Evolutionary conservation across 2,888 invertebrate species (phyloP).

Genomic region (Mantis religiosa): DNA sequence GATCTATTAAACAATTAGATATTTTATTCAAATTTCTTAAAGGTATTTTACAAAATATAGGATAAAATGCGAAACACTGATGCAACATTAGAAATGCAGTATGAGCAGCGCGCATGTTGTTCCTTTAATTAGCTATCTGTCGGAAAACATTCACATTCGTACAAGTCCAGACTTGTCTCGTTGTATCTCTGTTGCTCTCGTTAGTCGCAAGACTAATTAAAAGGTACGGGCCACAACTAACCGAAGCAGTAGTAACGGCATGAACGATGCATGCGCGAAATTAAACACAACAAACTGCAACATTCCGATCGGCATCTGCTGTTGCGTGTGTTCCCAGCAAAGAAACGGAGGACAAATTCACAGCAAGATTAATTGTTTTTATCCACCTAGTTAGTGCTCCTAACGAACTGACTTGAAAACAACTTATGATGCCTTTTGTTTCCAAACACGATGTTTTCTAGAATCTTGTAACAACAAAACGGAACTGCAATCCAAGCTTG

Average conservation of each 20-base stretch:
- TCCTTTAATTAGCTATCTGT: not conserved
- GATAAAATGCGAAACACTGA: no score
- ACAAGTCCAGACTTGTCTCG: not conserved
- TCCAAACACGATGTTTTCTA: no score
- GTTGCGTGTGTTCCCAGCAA: not conserved
- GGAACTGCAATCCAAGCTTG: no score
- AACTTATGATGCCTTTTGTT: no score
- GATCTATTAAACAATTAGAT: no score
- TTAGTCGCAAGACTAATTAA: not conserved
- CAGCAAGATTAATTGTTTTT: not conserved
- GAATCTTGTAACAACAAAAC: no score
- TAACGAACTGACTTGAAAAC: no score
- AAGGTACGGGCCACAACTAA: not conserved
- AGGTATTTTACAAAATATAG: no score
- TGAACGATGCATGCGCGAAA: not conserved
- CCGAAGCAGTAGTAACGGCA: not conserved
- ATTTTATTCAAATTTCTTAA: no score
- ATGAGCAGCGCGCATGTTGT: no score
- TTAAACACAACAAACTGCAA: slow-evolving; percentile 6
- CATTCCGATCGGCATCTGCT: not conserved
- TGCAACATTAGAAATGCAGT: no score
- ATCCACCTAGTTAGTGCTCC: not conserved
- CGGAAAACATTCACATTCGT: not conserved
- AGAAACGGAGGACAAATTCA: not conserved
- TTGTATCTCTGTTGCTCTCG: not conserved